A percentile compares a stretch with the other conserved stretches of the same genome.
Conservation (phyloP, 2,888 invertebrate genomes). For the Octodonta nipae region DNA sequence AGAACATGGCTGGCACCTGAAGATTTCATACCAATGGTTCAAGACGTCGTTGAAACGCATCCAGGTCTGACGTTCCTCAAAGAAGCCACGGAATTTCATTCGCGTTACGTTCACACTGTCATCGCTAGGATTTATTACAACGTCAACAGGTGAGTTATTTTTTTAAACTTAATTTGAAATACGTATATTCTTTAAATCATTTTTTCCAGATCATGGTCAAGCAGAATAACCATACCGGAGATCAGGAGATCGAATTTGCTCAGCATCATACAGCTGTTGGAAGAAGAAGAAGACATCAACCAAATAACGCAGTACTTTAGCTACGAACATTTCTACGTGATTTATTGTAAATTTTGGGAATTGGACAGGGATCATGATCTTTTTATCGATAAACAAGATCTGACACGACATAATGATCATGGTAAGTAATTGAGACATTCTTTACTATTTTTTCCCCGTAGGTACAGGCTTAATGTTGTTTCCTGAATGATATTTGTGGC, state of each 20-base stretch:
- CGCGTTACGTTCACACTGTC: conserved; percentile 95
- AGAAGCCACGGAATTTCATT: conserved; percentile 97
- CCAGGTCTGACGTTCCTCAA: conserved; percentile 93
- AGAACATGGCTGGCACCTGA: conserved; percentile 62
- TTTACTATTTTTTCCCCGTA: no score
- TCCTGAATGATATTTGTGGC: no score
- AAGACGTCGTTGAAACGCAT: conserved; percentile 97
- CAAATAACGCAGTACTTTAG: conserved; percentile 83
- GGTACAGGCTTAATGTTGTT: neutral
- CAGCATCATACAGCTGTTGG: conserved; percentile 65
- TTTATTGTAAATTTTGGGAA: conserved; percentile 99
- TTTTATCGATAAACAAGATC: conserved; percentile 84
- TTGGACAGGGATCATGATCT: conserved; percentile 96
- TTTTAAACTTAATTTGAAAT: neutral
- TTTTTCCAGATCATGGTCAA: conserved; percentile 87
- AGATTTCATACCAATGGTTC: conserved; percentile 85
- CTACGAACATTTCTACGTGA: conserved; percentile 99
- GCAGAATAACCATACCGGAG: conserved; percentile 77
- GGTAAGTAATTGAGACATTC: conserved; percentile 42
- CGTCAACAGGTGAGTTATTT: conserved; percentile 47
- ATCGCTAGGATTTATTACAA: conserved; percentile 95
- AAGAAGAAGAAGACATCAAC: conserved; percentile 95
- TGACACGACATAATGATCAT: conserved; percentile 89
- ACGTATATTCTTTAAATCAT: conserved; percentile 67
- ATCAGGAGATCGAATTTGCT: conserved; percentile 82